Conservation (phyloP, 64 coral and sea anemone species). For the Actinia equina region DNA sequence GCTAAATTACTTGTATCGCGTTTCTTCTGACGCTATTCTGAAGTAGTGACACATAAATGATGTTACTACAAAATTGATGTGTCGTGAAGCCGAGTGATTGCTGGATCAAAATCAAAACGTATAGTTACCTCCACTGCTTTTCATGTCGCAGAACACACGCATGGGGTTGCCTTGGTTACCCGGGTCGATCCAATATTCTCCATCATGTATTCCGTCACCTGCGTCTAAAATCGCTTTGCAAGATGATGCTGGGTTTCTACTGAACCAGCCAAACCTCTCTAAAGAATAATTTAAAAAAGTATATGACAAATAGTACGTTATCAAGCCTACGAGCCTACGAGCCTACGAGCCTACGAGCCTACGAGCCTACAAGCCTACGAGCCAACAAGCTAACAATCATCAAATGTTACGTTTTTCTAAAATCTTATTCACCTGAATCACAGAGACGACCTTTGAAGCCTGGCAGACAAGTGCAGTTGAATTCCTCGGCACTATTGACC, state of each 20-base stretch:
- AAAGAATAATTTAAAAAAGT: no score
- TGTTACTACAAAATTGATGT: no score
- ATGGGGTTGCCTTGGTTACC: slow-evolving; percentile 8
- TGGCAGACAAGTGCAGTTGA: slow-evolving; percentile 18
- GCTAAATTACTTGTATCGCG: no score
- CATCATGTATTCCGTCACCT: slow-evolving; percentile 3
- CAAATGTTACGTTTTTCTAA: neutral
- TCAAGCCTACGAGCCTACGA: no score
- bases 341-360: no score
- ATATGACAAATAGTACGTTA: no score
- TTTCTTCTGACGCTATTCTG: no score
- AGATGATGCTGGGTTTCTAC: slow-evolving; percentile 7
- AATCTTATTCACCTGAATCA: neutral
- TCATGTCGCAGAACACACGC: slow-evolving; percentile 50
- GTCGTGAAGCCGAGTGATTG: no score
- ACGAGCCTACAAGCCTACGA: no score
- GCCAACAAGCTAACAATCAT: no score
- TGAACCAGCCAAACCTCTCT: slow-evolving; percentile 16
- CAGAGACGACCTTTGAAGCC: slow-evolving; percentile 18
- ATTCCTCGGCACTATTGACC: neutral
- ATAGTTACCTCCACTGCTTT: slow-evolving; percentile 28
- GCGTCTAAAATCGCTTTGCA: slow-evolving; percentile 13
- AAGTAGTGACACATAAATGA: no score
- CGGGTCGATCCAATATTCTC: slow-evolving; percentile 54
- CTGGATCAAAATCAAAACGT: no score